Conservation (phyloP, 2,888 invertebrate genomes). For the Ryuthela nishihirai region DNA sequence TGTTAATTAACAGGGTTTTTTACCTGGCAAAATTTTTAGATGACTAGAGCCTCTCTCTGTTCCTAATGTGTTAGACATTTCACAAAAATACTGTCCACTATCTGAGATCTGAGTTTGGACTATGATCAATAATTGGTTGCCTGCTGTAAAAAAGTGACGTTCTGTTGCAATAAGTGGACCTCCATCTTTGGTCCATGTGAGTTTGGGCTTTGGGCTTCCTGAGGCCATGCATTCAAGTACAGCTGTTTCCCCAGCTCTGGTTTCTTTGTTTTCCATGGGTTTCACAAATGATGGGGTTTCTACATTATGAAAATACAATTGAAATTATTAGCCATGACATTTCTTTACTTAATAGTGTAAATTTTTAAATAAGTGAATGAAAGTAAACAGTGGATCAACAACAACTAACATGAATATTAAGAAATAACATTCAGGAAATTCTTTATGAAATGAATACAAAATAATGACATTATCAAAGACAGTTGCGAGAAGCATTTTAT, state of each 20-base stretch:
- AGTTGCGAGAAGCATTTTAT: no score
- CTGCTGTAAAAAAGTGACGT: slow-evolving; percentile 79
- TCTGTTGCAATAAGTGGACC: slow-evolving; percentile 67
- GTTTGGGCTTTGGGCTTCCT: slow-evolving; percentile 75
- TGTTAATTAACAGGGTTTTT: no score
- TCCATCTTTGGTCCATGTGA: slow-evolving; percentile 83
- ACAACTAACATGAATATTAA: no score
- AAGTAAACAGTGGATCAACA: no score
- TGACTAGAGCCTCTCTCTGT: slow-evolving; percentile 67
- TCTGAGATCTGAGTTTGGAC: slow-evolving; percentile 72
- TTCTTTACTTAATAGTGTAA: no score
- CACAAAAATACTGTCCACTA: slow-evolving; percentile 83
- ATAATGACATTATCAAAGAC: no score
- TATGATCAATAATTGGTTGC: slow-evolving; percentile 82
- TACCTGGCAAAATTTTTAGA: slow-evolving; percentile 64
- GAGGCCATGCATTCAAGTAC: slow-evolving; percentile 83
- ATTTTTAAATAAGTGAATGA: no score
- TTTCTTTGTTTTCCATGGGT: slow-evolving; percentile 79
- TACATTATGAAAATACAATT: no score
- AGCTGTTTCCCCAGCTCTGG: slow-evolving; percentile 73
- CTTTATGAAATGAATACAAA: no score
- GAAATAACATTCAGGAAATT: no score
- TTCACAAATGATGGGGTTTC: slow-evolving; percentile 83
- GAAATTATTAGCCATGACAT: no score
- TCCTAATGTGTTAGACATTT: slow-evolving; percentile 80